Conservation (phyloP, 2,888 invertebrate genomes). For the Nemoura dubitans region DNA sequence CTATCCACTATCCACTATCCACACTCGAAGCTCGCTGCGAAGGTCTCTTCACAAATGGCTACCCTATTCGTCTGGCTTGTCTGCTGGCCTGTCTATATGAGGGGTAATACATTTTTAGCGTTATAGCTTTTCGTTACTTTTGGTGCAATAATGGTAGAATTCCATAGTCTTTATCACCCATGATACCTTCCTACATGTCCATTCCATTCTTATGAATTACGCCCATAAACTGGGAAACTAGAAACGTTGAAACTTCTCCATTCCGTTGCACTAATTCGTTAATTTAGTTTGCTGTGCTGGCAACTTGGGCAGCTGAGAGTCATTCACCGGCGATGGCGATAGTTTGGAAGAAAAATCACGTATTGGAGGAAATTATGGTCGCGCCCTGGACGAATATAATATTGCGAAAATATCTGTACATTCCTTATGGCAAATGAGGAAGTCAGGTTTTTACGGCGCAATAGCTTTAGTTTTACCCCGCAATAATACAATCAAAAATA, state of each 20-base stretch:
- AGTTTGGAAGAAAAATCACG: background rate
- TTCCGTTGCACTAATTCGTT: conserved; percentile 30
- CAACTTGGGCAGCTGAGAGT: background rate
- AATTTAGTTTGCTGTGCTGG: conserved; percentile 13
- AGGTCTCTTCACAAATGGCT: conserved; percentile 41
- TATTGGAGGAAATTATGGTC: background rate
- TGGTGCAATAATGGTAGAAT: conserved; percentile 44
- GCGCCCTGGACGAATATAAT: background rate
- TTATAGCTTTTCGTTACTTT: conserved; percentile 44
- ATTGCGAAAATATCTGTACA: background rate
- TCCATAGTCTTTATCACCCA: conserved; percentile 38
- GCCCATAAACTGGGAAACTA: conserved; percentile 33
- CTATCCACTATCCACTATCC: no score
- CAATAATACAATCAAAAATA: conserved; percentile 12
- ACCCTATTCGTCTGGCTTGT: conserved; percentile 44
- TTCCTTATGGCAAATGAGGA: background rate
- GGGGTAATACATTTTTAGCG: conserved; percentile 44
- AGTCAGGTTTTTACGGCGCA: background rate
- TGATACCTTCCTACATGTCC: conserved; percentile 34
- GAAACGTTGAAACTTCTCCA: conserved; percentile 24
- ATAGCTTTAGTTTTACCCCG: background rate
- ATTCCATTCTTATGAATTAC: conserved; percentile 40
- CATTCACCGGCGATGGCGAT: background rate
- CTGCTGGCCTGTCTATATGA: conserved; percentile 41
- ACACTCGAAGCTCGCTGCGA: background rate